Conservation (phyloP, 2,113 vertebrate genomes). For the Peromyscus polionotus region DNA sequence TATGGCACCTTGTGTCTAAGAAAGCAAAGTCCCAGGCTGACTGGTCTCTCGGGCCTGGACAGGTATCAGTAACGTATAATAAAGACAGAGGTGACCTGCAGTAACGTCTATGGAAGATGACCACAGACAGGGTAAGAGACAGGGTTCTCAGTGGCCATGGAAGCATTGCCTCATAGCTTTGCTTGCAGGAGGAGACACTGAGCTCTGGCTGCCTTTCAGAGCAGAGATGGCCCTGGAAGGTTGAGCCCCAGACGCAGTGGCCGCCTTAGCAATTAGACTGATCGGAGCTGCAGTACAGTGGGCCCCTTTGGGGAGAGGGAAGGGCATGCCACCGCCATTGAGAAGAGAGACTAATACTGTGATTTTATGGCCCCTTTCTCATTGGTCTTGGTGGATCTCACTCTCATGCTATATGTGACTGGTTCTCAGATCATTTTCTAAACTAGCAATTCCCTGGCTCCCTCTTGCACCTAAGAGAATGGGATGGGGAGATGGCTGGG, state of each 20-base stretch:
- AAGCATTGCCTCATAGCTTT: no score
- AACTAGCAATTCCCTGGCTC: not conserved
- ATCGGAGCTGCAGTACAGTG: not conserved
- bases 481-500: no score
- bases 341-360: rapidly evolving
- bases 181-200: not conserved
- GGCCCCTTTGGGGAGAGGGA: not conserved
- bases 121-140: not conserved
- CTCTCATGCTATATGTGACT: not conserved
- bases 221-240: not conserved
- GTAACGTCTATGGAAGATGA: not conserved
- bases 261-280: not conserved
- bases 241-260: not conserved
- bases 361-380: not conserved
- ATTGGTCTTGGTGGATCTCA: not conserved
- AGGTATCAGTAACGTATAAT: no score
- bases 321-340: not conserved
- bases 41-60: not conserved
- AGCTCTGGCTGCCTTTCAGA: not conserved
- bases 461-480: not conserved
- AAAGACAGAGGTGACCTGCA: not conserved
- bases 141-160: not conserved
- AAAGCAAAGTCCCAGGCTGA: not conserved
- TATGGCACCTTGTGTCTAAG: not conserved
- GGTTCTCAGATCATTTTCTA: not conserved